Evolutionary conservation across 2,888 invertebrate species (phyloP), one percentile per base, ranked within the genome.

Genomic region (Drosophila tanythrix): DNA sequence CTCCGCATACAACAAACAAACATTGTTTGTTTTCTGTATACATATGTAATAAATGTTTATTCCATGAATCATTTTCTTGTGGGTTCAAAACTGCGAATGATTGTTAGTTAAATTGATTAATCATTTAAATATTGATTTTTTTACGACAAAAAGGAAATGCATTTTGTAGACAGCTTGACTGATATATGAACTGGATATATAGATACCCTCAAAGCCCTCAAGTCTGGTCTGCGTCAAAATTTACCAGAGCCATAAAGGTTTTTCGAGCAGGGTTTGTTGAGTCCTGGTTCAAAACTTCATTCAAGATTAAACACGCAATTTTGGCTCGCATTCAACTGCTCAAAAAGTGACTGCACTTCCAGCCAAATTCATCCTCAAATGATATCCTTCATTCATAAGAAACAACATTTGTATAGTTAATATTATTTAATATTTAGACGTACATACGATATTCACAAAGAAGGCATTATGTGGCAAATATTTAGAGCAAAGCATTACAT

Each of bases 301-400:
- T 21, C 6, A 43, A 21, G 7, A 3, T 21, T 1, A 43, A 11
- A 40, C n/a, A 11, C 6, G 6, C 13, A 21, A 46, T 13, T 46
- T 46, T 13, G 7, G 0, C 7, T 1, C 1, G 6, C 3, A 21
- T 6, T 21, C 21, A 43, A 43, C 13, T 46, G 10, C 2, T 21
- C 21, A 3, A 21, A 3, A 13, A 43, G 11, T 21, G 6, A 46
- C 36, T 36, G 0, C 7, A 15, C 7, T 46, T 43, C 5, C 5
- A 43, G 11, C 0, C 2, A 5, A 13, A 7, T 11, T 3, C 21
- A 46, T 2, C 13, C 21, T 15, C 4, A 46, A 46, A 25, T 15
- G 0, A 25, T 4, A 15, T 46, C 0, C n/a, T n/a, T n/a, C n/a
- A n/a, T n/a, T n/a, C n/a, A n/a, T 13, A 13, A 13, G 6, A 36